phyloP scores from a whole-genome alignment of 2,797 vertebrate genomes.

The Mormyrus hasselquistii region DNA sequence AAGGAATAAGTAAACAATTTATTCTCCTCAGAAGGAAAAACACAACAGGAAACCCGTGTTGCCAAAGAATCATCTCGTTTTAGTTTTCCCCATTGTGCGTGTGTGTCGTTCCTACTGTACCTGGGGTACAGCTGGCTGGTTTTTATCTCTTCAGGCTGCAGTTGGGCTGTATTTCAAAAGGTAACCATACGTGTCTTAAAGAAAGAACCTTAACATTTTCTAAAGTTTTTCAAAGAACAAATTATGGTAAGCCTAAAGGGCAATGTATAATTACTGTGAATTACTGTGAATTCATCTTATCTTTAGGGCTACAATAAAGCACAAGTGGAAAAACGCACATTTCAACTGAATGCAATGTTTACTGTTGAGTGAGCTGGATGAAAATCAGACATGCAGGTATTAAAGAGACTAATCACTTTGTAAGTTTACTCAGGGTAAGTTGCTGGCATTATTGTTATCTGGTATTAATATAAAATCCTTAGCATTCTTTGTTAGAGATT shows the following conservation, averaged over 20 bases:
- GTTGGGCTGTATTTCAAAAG: neutral
- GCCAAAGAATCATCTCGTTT: neutral
- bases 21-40: neutral
- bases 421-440: constrained; percentile 1
- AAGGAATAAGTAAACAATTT: neutral
- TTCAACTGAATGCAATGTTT: neutral
- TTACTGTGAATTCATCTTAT: constrained; percentile 3
- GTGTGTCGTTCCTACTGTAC: neutral
- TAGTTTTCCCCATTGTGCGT: neutral
- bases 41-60: neutral
- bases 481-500: neutral
- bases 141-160: neutral
- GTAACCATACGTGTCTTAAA: neutral
- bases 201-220: neutral
- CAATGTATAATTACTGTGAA: constrained; percentile 2
- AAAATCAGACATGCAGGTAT: neutral
- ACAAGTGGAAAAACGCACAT: neutral
- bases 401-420: neutral
- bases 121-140: neutral
- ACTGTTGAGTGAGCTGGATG: neutral
- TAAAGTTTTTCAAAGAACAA: neutral
- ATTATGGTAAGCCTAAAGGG: neutral
- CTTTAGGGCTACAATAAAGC: neutral
- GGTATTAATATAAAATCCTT: neutral
- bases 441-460: neutral